Evolutionary conservation across 2,113 vertebrate species (phyloP).

Genomic region (Myocastor coypus): DNA sequence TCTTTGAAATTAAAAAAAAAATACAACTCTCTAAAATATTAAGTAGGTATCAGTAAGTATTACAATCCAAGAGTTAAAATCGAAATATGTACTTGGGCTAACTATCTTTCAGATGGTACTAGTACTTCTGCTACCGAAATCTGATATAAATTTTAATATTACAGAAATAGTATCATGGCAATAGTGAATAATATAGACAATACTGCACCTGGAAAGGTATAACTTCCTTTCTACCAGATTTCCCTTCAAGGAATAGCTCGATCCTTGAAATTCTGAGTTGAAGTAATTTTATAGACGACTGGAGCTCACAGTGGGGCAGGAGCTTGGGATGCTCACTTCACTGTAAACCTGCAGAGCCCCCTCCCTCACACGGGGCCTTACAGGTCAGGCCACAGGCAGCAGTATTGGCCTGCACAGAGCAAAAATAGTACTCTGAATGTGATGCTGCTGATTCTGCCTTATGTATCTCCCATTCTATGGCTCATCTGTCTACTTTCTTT

Average conservation of each 20-base stretch:
- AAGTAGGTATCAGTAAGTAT: not conserved
- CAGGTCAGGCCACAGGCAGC: not conserved
- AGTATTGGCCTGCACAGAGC: not conserved
- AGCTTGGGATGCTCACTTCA: constrained; percentile 42
- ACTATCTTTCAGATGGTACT: not conserved
- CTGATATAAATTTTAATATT: not conserved
- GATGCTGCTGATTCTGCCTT: not conserved
- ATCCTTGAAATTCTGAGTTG: not conserved
- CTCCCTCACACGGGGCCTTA: not conserved
- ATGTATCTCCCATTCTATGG: not conserved
- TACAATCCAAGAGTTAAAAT: constrained; percentile 36
- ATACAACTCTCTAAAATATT: not conserved
- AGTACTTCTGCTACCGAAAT: not conserved
- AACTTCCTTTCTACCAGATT: not conserved
- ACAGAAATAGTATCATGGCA: constrained; percentile 3
- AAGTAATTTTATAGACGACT: constrained; percentile 20
- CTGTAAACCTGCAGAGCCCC: constrained; percentile 3
- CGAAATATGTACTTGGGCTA: not conserved
- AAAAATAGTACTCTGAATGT: constrained; percentile 9
- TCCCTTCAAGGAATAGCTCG: not conserved
- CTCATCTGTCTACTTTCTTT: not conserved
- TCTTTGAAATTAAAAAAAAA: constrained; percentile 36
- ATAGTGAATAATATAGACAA: not conserved
- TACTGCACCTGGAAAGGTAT: not conserved
- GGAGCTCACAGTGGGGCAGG: not conserved